phyloP scores from a whole-genome alignment of 2,888 invertebrate species.

The Heliconius ismenius region DNA sequence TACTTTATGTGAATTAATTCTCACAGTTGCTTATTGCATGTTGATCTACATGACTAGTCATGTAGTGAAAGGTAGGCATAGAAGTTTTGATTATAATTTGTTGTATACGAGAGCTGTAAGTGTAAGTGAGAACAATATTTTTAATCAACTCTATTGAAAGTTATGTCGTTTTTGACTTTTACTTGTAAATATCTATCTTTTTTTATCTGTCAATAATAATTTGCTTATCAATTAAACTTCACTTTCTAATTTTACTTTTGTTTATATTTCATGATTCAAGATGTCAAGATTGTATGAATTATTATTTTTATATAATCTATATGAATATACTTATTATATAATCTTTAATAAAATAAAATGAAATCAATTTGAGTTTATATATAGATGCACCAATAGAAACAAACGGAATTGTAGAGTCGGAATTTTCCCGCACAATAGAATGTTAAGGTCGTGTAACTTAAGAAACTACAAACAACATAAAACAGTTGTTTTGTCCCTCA shows the following conservation, averaged over 20 bases:
- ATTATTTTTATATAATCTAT: not conserved
- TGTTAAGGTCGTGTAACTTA: slow-evolving; percentile 28
- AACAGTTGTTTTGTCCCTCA: slow-evolving; percentile 35
- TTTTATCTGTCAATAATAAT: not conserved
- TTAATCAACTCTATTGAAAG: slow-evolving; percentile 7
- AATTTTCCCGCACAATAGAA: slow-evolving; percentile 27
- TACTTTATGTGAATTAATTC: slow-evolving; percentile 35
- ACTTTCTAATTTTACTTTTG: not conserved
- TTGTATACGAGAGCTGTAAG: slow-evolving; percentile 36
- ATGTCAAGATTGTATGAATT: not conserved
- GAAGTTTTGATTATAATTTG: slow-evolving; percentile 44
- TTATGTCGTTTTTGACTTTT: not conserved
- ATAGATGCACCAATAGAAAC: not conserved
- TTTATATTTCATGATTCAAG: not conserved
- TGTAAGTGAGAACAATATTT: slow-evolving; percentile 24
- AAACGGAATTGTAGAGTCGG: slow-evolving; percentile 25
- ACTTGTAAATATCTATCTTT: not conserved
- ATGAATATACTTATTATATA: too few species aligned
- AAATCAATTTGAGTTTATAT: not conserved
- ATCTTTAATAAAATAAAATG: not conserved
- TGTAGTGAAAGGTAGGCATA: slow-evolving; percentile 48
- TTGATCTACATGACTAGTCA: slow-evolving; percentile 47
- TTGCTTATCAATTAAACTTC: not conserved
- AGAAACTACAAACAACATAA: slow-evolving; percentile 9
- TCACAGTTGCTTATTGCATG: slow-evolving; percentile 64